phyloP scores from a whole-genome alignment of 2,888 invertebrate species.

The Apamea epomidion region DNA sequence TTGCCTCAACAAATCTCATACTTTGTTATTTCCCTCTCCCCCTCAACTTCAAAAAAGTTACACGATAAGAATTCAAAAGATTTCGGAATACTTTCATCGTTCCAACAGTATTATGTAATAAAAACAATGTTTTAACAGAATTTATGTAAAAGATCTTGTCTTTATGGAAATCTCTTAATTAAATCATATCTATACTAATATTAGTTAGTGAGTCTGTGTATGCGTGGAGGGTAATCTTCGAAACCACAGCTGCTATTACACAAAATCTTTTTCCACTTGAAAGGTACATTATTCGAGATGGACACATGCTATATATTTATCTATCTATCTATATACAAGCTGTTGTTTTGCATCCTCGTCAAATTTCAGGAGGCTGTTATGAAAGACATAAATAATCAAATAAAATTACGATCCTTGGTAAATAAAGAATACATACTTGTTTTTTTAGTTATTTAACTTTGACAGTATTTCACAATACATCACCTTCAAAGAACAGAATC shows the following conservation, averaged over 20 bases:
- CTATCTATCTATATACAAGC: too few relatives aligned
- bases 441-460: too few relatives aligned
- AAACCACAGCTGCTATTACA: background rate
- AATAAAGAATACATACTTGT: too few relatives aligned
- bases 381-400: too few relatives aligned
- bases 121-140: slow-evolving; percentile 46
- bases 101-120: slow-evolving; percentile 43
- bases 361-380: too few relatives aligned
- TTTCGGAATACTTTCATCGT: slow-evolving; percentile 38
- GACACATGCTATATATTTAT: background rate
- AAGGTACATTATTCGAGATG: background rate
- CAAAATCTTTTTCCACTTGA: background rate
- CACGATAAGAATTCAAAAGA: slow-evolving; percentile 53
- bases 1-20: slow-evolving; percentile 16
- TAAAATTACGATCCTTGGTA: too few relatives aligned
- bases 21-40: slow-evolving; percentile 18
- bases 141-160: slow-evolving; percentile 28
- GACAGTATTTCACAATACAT: too few relatives aligned
- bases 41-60: slow-evolving; percentile 45
- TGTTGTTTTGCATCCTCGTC: too few relatives aligned
- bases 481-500: too few relatives aligned
- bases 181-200: background rate
- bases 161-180: slow-evolving; percentile 19
- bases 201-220: background rate
- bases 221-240: background rate